Percentiles rank a stretch among this genome's conserved stretches.
phyloP scores from a whole-genome alignment of 92 coral and sea anemone genomes.

The Desmophyllum pertusum region DNA sequence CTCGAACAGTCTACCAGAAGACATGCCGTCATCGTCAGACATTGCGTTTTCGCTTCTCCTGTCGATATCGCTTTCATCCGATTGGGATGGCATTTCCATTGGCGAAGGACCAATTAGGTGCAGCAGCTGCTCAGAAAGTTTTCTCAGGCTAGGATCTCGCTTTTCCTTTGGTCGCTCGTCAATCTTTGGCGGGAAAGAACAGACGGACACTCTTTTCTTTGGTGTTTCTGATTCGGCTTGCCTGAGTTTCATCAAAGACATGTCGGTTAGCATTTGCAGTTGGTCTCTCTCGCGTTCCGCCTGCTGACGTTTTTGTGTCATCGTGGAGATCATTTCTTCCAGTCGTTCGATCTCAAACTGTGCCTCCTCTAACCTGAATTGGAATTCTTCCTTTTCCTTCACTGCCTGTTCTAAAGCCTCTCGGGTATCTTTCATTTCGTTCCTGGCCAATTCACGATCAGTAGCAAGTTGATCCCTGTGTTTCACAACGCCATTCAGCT shows the following conservation, averaged over 20 bases:
- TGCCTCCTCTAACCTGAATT: conserved; percentile 73
- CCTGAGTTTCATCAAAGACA: conserved; percentile 85
- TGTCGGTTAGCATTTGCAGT: conserved; percentile 82
- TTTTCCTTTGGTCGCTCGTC: conserved; percentile 49
- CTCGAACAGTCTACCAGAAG: not conserved
- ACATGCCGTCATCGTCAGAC: not conserved
- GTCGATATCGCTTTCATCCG: not conserved
- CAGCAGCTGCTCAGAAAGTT: conserved; percentile 75
- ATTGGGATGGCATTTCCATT: conserved; percentile 24
- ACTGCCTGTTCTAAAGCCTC: conserved; percentile 63
- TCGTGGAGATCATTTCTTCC: conserved; percentile 73
- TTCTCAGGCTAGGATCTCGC: conserved; percentile 66
- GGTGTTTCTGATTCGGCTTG: conserved; percentile 75
- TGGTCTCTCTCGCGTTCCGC: conserved; percentile 88
- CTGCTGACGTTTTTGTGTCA: conserved; percentile 75
- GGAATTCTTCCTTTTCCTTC: conserved; percentile 70
- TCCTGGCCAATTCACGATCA: conserved; percentile 60
- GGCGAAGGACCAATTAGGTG: conserved; percentile 68
- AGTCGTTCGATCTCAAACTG: conserved; percentile 82
- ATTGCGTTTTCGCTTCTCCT: not conserved
- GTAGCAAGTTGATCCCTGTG: conserved; percentile 65
- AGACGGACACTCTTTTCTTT: conserved; percentile 76
- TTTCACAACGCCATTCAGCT: conserved; percentile 65
- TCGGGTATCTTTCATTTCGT: conserved; percentile 60
- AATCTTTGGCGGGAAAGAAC: conserved; percentile 46